Percentiles rank a stretch among this genome's conserved stretches.
Evolutionary conservation across 2,797 vertebrate species (phyloP).

Genomic region (Sebastes diaconus): DNA sequence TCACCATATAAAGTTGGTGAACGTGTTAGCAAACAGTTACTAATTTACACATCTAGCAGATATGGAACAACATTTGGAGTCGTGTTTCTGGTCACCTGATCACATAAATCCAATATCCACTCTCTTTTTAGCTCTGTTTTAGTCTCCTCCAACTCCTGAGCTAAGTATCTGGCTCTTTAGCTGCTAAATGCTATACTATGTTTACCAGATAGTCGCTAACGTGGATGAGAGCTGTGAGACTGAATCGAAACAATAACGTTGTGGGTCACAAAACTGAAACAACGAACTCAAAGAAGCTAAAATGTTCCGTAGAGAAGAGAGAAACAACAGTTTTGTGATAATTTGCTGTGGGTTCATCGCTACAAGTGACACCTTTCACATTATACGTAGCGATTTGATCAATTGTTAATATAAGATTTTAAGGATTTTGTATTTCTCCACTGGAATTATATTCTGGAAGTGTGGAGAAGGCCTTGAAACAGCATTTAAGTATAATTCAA

Average conservation of each 20-base stretch:
- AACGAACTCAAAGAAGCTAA: background rate
- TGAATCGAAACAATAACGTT: background rate
- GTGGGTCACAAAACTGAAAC: background rate
- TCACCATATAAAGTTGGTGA: background rate
- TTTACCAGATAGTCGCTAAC: background rate
- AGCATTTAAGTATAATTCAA: background rate
- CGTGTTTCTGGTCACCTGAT: background rate
- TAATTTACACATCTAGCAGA: background rate
- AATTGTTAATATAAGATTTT: background rate
- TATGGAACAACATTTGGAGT: background rate
- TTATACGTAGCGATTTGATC: background rate
- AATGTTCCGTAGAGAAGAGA: background rate
- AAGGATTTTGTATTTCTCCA: background rate
- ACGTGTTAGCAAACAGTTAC: background rate
- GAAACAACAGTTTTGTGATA: background rate
- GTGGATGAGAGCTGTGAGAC: too few species aligned
- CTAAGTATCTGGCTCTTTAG: background rate
- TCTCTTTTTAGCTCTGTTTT: background rate
- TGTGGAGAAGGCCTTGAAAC: background rate
- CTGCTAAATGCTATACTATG: background rate
- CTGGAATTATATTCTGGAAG: background rate
- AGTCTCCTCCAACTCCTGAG: background rate
- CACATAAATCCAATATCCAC: background rate
- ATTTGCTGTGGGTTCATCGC: background rate
- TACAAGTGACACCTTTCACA: background rate